Conservation (phyloP, 2,113 vertebrate species). For the Hippocampus barbouri region DNA sequence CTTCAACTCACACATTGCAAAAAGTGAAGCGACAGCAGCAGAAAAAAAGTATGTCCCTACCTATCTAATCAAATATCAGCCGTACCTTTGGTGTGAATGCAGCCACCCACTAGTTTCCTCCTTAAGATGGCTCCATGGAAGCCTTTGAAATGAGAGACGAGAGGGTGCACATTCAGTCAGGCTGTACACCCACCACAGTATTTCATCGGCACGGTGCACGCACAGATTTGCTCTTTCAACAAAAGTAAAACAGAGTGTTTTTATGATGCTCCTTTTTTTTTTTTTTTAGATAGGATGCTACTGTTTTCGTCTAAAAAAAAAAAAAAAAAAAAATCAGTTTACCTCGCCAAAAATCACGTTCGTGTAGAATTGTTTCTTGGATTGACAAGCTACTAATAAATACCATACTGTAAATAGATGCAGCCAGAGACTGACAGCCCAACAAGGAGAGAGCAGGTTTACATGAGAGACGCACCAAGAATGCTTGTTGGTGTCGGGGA, state of each 20-base stretch:
- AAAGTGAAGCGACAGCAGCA: slow-evolving; percentile 1
- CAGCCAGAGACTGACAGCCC: slow-evolving; percentile 19
- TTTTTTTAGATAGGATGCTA: slow-evolving; percentile 1
- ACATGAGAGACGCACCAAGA: neutral
- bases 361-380: slow-evolving; percentile 51
- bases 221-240: slow-evolving; percentile 44
- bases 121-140: slow-evolving; percentile 17
- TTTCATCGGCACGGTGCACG: slow-evolving; percentile 14
- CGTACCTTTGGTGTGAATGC: slow-evolving; percentile 26
- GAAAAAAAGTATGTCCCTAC: neutral
- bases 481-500: neutral
- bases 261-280: slow-evolving; percentile 19
- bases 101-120: slow-evolving; percentile 20
- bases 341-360: slow-evolving; percentile 38
- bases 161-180: slow-evolving; percentile 18
- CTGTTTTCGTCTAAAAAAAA: slow-evolving; percentile 32
- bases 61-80: slow-evolving; percentile 1
- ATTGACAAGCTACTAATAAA: slow-evolving; percentile 25
- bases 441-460: neutral
- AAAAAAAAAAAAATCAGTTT: slow-evolving; percentile 29
- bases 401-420: neutral
- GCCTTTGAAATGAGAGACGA: slow-evolving; percentile 38
- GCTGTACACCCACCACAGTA: slow-evolving; percentile 14
- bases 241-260: slow-evolving; percentile 36
- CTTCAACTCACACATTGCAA: neutral